A percentile compares a stretch with the other conserved stretches of the same genome.
These are phyloP conservation scores for Belgica antarctica DNA, from an alignment of 2,888 invertebrate genomes.

Conservation along the genomic window DNA sequence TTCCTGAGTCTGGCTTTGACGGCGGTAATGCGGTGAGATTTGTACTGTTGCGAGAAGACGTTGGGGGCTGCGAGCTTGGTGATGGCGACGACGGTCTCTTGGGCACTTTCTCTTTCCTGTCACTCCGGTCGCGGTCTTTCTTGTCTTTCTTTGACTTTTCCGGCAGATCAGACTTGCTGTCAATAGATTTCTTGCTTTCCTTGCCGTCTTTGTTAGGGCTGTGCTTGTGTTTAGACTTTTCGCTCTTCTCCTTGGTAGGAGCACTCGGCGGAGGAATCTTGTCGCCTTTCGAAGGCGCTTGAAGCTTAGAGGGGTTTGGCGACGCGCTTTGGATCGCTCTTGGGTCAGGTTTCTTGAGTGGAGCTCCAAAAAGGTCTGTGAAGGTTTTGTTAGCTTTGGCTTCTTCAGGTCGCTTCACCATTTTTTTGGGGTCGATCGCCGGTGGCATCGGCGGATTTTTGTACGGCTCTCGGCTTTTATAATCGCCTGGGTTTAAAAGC, in stretches of 20 bases:
- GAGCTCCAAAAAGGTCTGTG: conserved; percentile 77
- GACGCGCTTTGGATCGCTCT: conserved; percentile 52
- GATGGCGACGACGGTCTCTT: conserved; percentile 48
- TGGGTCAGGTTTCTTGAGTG: conserved; percentile 67
- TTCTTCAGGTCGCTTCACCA: conserved; percentile 60
- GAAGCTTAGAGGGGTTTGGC: conserved; percentile 33
- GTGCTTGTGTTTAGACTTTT: conserved; percentile 49
- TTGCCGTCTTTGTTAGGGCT: conserved; percentile 53
- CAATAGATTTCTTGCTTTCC: conserved; percentile 51
- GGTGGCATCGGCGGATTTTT: neutral
- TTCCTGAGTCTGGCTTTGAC: neutral
- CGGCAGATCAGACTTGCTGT: conserved; percentile 55
- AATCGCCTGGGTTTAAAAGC: conserved; percentile 51
- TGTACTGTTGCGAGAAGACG: conserved; percentile 50
- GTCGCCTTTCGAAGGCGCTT: conserved; percentile 43
- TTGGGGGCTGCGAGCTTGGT: conserved; percentile 49
- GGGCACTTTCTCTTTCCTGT: conserved; percentile 50
- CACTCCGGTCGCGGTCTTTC: conserved; percentile 58
- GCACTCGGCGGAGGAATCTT: conserved; percentile 53
- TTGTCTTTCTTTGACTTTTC: conserved; percentile 59
- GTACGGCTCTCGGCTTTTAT: conserved; percentile 57
- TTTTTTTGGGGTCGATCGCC: conserved; percentile 56
- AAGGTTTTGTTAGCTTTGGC: conserved; percentile 60
- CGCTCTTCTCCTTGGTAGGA: conserved; percentile 57
- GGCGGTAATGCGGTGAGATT: neutral